These are phyloP conservation scores for Ifrita kowaldi DNA, from an alignment of 2,113 vertebrate species.

Conservation along the genomic window DNA sequence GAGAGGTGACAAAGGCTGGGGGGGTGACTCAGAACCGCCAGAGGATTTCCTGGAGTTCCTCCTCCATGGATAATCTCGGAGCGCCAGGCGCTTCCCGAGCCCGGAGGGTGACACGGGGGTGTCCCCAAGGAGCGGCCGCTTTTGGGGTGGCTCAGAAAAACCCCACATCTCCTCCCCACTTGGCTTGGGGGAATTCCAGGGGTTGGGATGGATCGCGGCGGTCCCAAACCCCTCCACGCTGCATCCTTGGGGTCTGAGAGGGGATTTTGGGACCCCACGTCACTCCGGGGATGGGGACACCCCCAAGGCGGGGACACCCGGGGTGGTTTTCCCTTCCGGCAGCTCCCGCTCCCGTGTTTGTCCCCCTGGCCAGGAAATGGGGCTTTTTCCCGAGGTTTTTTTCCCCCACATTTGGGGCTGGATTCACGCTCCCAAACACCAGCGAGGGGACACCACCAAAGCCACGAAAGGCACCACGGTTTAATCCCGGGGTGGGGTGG, in stretches of 20 bases:
- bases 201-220: rapidly evolving
- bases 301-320: not conserved
- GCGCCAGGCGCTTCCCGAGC: not conserved
- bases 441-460: not conserved
- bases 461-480: not conserved
- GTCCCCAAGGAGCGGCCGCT: not conserved
- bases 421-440: not conserved
- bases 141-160: too few species aligned
- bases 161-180: rapidly evolving
- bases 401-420: not conserved
- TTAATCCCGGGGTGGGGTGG: not conserved
- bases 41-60: not conserved
- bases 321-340: not conserved
- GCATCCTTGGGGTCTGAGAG: not conserved
- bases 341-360: not conserved
- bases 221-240: rapidly evolving
- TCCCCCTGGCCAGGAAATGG: not conserved
- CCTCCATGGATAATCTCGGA: not conserved
- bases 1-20: not conserved
- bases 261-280: rapidly evolving
- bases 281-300: rapidly evolving
- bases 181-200: rapidly evolving
- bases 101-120: not conserved
- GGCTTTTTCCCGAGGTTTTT: not conserved
- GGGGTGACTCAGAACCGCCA: not conserved